Conservation (phyloP, 2,888 invertebrate species). For the Leptopilina syphax region DNA sequence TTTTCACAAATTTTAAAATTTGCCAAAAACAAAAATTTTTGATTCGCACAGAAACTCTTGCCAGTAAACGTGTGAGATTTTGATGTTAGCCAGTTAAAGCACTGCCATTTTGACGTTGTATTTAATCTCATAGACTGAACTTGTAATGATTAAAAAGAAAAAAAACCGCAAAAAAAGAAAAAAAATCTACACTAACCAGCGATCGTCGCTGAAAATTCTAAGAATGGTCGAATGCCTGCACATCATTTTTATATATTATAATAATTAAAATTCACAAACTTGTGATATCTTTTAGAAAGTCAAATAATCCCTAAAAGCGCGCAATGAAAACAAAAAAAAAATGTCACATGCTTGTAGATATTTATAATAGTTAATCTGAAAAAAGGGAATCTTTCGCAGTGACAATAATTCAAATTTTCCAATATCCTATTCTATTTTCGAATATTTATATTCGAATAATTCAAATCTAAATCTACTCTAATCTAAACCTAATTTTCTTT, state of each 20-base stretch:
- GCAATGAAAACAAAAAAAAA: background rate
- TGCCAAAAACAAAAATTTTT: background rate
- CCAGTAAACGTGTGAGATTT: conserved; percentile 33
- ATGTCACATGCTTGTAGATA: conserved; percentile 10
- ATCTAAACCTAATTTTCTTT: too few relatives aligned
- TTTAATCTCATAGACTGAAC: conserved; percentile 69
- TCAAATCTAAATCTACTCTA: too few relatives aligned
- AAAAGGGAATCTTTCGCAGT: too few relatives aligned
- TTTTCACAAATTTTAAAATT: too few relatives aligned
- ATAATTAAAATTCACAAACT: conserved; percentile 52
- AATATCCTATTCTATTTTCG: too few relatives aligned
- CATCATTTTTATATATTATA: conserved; percentile 42
- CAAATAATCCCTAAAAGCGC: conserved; percentile 14
- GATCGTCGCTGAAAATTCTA: conserved; percentile 39
- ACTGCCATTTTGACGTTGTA: conserved; percentile 64
- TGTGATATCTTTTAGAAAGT: conserved; percentile 58
- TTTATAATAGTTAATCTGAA: too few relatives aligned
- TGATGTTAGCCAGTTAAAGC: conserved; percentile 50
- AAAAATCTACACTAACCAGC: conserved; percentile 46
- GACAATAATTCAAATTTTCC: too few relatives aligned
- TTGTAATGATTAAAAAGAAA: conserved; percentile 56
- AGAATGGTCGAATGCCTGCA: conserved; percentile 30
- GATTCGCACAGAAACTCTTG: conserved; percentile 34
- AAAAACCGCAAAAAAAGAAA: too few relatives aligned
- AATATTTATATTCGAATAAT: too few relatives aligned